These are phyloP conservation scores for Deroptyus accipitrinus DNA, from an alignment of 2,113 vertebrate genomes.

Conservation along the genomic window DNA sequence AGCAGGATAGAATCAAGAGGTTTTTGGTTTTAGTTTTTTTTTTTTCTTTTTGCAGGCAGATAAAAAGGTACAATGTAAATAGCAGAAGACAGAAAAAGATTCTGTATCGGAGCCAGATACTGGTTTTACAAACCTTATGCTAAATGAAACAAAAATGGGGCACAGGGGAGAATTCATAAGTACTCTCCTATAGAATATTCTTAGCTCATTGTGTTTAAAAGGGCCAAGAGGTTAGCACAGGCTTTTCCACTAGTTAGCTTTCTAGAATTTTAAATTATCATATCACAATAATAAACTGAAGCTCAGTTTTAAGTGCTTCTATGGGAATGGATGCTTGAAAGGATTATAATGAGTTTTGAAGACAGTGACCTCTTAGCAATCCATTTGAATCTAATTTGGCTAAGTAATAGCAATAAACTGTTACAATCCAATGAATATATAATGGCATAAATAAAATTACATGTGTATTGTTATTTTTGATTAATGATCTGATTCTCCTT, in stretches of 20 bases:
- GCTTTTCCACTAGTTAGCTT: not conserved
- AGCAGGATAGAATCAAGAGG: not conserved
- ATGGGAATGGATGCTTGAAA: not conserved
- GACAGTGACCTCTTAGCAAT: not conserved
- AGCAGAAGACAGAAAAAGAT: not conserved
- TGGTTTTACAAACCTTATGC: not conserved
- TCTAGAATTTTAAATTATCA: not conserved
- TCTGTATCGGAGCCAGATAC: not conserved
- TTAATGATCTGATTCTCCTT: not conserved
- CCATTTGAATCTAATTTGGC: slow-evolving; percentile 8
- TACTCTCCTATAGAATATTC: not conserved
- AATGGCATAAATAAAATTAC: slow-evolving; percentile 1
- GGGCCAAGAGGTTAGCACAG: not conserved
- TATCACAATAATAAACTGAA: not conserved
- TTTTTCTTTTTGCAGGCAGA: not conserved
- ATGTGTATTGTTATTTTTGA: not conserved
- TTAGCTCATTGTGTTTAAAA: not conserved
- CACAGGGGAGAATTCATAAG: not conserved
- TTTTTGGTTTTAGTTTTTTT: fast-evolving
- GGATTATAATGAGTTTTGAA: not conserved
- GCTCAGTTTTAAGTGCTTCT: not conserved
- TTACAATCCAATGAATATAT: not conserved
- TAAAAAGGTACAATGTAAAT: not conserved
- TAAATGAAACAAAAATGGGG: not conserved
- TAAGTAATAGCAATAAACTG: slow-evolving; percentile 13